These are phyloP conservation scores for Rhyacichthys aspro DNA, from an alignment of 2,797 vertebrate genomes.

Conservation along the genomic window DNA sequence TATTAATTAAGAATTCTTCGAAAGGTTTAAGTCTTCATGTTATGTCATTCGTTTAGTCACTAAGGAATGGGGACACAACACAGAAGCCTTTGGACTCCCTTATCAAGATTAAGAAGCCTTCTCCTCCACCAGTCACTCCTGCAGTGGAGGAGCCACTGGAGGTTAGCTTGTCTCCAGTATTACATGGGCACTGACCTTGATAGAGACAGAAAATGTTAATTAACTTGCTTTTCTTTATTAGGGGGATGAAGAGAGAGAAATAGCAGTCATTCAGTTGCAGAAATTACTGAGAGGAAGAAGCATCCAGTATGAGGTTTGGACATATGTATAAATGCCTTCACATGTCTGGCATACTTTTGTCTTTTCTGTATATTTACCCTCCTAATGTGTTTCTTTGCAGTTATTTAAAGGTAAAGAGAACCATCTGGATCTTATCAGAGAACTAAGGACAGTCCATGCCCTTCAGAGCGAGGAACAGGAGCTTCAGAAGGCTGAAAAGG, in stretches of 20 bases:
- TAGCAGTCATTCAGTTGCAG: slow-evolving; percentile 88
- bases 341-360: background rate
- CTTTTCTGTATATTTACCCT: background rate
- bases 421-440: slow-evolving; percentile 84
- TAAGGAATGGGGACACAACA: slow-evolving; percentile 66
- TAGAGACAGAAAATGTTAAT: background rate
- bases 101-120: slow-evolving; percentile 76
- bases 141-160: slow-evolving; percentile 77
- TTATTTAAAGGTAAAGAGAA: slow-evolving; percentile 90
- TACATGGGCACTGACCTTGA: background rate
- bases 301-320: slow-evolving; percentile 85
- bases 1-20: background rate
- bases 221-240: slow-evolving; percentile 41
- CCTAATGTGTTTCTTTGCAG: slow-evolving; percentile 63
- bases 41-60: slow-evolving; percentile 67
- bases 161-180: slow-evolving; percentile 65
- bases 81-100: slow-evolving; percentile 72
- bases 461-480: slow-evolving; percentile 84
- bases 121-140: slow-evolving; percentile 83
- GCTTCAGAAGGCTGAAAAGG: slow-evolving; percentile 79
- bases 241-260: slow-evolving; percentile 89
- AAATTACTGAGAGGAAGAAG: slow-evolving; percentile 89
- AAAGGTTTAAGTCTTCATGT: background rate
- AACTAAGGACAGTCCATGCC: slow-evolving; percentile 84
- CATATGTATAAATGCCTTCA: background rate